phyloP scores from a whole-genome alignment of 2,113 vertebrate genomes.

The Nyctibius bracteatus region DNA sequence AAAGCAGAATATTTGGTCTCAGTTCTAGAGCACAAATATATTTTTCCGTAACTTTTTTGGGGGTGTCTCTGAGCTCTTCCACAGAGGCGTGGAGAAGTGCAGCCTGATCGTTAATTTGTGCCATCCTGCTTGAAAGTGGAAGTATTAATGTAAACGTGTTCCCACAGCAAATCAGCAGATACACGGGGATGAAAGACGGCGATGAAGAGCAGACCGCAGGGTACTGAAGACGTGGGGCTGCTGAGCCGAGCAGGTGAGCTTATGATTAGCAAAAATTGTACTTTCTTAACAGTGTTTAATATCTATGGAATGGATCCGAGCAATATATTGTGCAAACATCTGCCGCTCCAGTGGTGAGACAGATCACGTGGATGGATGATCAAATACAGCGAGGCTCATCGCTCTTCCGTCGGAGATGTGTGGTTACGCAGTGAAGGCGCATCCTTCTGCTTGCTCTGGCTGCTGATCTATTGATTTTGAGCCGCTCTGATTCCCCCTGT shows the following conservation, averaged over 20 bases:
- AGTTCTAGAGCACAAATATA: neutral
- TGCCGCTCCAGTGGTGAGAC: neutral
- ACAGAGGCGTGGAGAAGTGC: neutral
- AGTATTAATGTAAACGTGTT: neutral
- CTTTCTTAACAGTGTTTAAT: neutral
- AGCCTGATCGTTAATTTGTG: neutral
- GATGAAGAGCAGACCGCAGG: neutral
- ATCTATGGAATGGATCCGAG: neutral
- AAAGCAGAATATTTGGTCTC: neutral
- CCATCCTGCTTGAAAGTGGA: neutral
- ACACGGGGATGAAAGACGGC: neutral
- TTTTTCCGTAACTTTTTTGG: neutral
- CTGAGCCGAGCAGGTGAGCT: neutral
- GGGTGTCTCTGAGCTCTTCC: neutral
- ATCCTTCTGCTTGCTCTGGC: neutral
- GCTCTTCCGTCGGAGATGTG: neutral
- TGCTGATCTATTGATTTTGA: neutral
- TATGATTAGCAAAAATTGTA: neutral
- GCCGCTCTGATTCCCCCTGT: neutral
- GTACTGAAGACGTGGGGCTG: neutral
- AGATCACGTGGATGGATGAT: neutral
- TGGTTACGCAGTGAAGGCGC: neutral
- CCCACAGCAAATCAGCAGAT: neutral
- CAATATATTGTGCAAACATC: neutral
- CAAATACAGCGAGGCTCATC: neutral